Evolutionary conservation across 1,140 invertebrate species (phyloP), one percentile per base, ranked within the genome.

Genomic region (Zaprionus capensis): DNA sequence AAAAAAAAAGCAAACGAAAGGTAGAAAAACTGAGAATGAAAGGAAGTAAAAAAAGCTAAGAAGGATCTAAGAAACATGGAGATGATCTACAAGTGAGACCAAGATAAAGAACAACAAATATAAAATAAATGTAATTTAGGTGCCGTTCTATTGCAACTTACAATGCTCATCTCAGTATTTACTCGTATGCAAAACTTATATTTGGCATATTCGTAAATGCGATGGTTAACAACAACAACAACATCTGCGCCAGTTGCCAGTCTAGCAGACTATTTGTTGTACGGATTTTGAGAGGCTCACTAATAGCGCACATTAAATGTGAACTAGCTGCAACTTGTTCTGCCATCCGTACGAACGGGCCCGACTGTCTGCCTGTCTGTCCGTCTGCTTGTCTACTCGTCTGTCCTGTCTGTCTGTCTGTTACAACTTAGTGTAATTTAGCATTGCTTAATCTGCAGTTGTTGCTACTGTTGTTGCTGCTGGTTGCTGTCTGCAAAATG

Each of bases 281-380:
- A 15, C 61, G n/a, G 17, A 56, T 44, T 71, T 56, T 38, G 41
- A 41, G 68, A 24, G 36, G 26, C 17, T 55, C 46, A 26, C 28
- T 53, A 26, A 53, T 69, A 20, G 44, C 67, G 76, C 81, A 66
- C 81, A 69, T 77, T 80, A 83, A 77, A 64, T 67, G 58, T 61
- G 75, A 62, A 44, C 59, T 71, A 72, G 80, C 75, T 71, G 67
- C 76, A 53, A 78, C 68, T 79, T 67, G 80, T 82, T 82, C 80
- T 84, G 49, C 28, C 56, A 22, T 63, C 31, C 41, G n/a, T 38
- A 38, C 6, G 2, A 6, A n/a, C 11, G 20, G 20, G 20, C 46
- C 4, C 6, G 7, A 9, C 46, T 22, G 11, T 51, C 46, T 22
- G 46, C 11, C 20, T 2, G 53, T 28, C 24, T 26, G n/a, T 7